Base-by-base conservation (phyloP, 2,113 vertebrate species). In the Ceyx margarethae region DNA sequence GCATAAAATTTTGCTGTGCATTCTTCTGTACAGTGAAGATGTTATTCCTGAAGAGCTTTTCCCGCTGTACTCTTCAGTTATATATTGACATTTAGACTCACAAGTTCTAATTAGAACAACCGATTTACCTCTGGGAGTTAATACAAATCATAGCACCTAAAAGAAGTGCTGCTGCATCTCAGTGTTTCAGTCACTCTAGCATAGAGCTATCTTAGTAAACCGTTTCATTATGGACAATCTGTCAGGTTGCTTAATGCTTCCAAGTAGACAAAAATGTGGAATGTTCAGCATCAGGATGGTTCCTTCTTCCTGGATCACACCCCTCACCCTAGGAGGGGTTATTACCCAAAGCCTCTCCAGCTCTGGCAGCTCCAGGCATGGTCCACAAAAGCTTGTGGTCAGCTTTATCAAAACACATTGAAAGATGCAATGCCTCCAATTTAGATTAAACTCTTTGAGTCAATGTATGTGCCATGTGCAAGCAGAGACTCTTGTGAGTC, bases 41-140 rank as follows among this genome's bases (percentile, higher is more conserved):
- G 43, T 69, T 43, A 51, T 62, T 80, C 67, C 61, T 87, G 82
- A 89, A 92, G 73, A 80, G 68, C 18, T 61, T 75, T 78, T 87
- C 73, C 26, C 48, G 81, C 75, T 68, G 28, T 65, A 33, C 45
- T 76, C 83, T 84, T 54, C 65, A 87, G 79, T 69, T 87, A 42
- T 26, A 56, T 89, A 83, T 80, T 95, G 85, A 84, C 85, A 87
- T 85, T 90, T 90, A 87, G 79, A 82, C 87, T 94, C 68, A 83
- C 75, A 80, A 91, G 37, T 91, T 46, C 78, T 92, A 92, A 94
- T 96, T 85, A 92, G 85, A 79, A 73, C 58, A 69, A 82, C 64
- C 82, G 51, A 58, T 85, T 95, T 94, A 85, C 85, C 82, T 87
- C 64, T 77, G 87, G 79, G 87, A 92, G 42, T 85, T 92, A 56